Base-by-base conservation (phyloP, 2,113 vertebrate genomes). In the Strix uralensis region DNA sequence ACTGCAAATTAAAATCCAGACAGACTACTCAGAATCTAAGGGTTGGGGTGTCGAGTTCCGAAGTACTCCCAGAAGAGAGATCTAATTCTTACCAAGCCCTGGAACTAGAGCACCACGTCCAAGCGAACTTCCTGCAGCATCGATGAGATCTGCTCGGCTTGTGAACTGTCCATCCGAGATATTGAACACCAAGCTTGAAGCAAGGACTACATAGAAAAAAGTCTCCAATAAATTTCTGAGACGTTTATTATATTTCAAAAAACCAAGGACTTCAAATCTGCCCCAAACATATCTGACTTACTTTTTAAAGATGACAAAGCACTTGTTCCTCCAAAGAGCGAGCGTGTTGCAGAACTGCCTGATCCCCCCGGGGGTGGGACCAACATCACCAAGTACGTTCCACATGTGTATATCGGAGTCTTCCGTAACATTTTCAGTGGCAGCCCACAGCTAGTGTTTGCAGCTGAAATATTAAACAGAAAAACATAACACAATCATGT, bases 361-460 rank as follows among this genome's bases (percentile, higher is more conserved):
- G 99, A 99, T 5, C 99, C 99, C 51, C 99, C 99, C 1, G 99
- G 99, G 47, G 99, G 98, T 1, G 99, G 99, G n/a, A 99, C 99
- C 96, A 99, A 94, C 99, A 99, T 99, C 94, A 99, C 99, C 94
- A 99, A 92, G 92, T 99, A 99, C 0, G 99, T 99, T 61, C 99
- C 99, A 91, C 99, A 99, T 1, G 99, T 99, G 78, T 99, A 99
- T 96, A 99, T 99, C 0, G 99, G 99, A 1, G 99, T 99, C 98
- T 98, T 99, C 80, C 99, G 98, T 30, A 99, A 97, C 90, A 99
- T 99, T 88, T 99, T 99, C 26, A 99, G 98, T 63, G 99, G 99
- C 44, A 99, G 98, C 77, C 99, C 99, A 94, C 99, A 99, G 96
- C 99, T 99, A 5, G 99, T 99, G 96, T 99, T 99, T 57, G 99